Base-by-base conservation (phyloP, 1,140 invertebrate genomes). In the Calliphora vicina region DNA sequence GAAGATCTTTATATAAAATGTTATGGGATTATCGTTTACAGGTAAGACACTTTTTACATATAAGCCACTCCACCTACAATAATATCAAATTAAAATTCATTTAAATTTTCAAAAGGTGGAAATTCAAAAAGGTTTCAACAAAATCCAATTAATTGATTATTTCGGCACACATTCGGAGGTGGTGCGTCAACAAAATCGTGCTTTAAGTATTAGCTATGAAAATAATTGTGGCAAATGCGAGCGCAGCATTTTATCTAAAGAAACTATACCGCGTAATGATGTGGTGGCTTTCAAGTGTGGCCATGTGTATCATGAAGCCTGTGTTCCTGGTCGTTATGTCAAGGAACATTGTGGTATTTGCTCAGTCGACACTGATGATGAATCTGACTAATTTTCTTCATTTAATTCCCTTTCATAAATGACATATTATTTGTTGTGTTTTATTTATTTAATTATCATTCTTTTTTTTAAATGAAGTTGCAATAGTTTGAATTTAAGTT, bases 21-120 rank as follows among this genome's bases (percentile, higher is more conserved):
- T 94, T 99, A 90, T 95, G 96, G 87, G 98, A 99, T 90, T 99
- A 98, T 89, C 97, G 97, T 90, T 91, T 99, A 45, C 97, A 99
- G 92, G 94, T 95, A 89, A 84, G 76, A 83, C 1, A 35, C 35
- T n/a, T n/a, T n/a, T n/a, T n/a, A n/a, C n/a, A n/a, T n/a, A n/a
- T n/a, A n/a, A n/a, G n/a, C n/a, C n/a, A n/a, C n/a, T n/a, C n/a
- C n/a, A n/a, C n/a, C n/a, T 20, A 10, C 20, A 76, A 35, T 26
- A 80, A 80, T 84, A 43, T 82, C 78, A 20, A n/a, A 15, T 43
- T 43, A n/a, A 42, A 35, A 9, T 50, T 45, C 84, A 20, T 42
- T 45, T 74, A 29, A 43, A 50, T 82, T 35, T 90, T 67, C n/a
- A n/a, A n/a, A n/a, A 94, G 92, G 94, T 97, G 50, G 96, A 97